Conservation (phyloP, 2,797 vertebrate genomes). For the Neostethus bicornis region DNA sequence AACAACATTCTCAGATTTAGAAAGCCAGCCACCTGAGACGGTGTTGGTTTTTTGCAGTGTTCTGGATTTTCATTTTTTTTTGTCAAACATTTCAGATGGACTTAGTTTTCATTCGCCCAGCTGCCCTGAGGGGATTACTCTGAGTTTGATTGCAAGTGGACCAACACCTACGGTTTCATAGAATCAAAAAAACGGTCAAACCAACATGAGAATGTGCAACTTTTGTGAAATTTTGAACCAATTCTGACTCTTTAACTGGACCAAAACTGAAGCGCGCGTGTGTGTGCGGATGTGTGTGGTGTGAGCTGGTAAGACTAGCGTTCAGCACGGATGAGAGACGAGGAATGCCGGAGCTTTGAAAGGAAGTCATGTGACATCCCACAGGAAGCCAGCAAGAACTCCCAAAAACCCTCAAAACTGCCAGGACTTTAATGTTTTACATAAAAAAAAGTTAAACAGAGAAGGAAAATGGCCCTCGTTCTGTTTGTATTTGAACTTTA, state of each 20-base stretch:
- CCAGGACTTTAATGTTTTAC: constrained; percentile 79
- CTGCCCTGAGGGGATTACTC: background rate
- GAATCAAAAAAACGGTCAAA: constrained; percentile 36
- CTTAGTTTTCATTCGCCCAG: constrained; percentile 5
- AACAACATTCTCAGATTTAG: constrained; percentile 47
- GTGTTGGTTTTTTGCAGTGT: constrained; percentile 1
- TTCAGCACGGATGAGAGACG: constrained; percentile 26
- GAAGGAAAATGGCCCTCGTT: constrained; percentile 47
- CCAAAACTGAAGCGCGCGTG: constrained; percentile 21
- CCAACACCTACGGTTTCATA: constrained; percentile 13
- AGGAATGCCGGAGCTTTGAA: constrained; percentile 35
- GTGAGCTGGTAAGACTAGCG: background rate
- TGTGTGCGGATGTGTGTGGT: background rate
- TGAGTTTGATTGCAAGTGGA: constrained; percentile 16
- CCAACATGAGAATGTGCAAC: constrained; percentile 18
- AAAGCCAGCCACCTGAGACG: constrained; percentile 11
- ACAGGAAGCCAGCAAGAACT: constrained; percentile 52
- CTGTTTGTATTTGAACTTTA: constrained; percentile 81
- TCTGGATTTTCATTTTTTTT: constrained; percentile 27
- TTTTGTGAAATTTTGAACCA: constrained; percentile 20
- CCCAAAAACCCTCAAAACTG: constrained; percentile 41
- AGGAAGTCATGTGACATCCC: constrained; percentile 59
- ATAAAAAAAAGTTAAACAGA: background rate
- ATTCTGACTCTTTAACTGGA: constrained; percentile 26
- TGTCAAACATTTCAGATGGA: constrained; percentile 30